phyloP scores from a whole-genome alignment of 2,113 vertebrate species.

The Sardina pilchardus region DNA sequence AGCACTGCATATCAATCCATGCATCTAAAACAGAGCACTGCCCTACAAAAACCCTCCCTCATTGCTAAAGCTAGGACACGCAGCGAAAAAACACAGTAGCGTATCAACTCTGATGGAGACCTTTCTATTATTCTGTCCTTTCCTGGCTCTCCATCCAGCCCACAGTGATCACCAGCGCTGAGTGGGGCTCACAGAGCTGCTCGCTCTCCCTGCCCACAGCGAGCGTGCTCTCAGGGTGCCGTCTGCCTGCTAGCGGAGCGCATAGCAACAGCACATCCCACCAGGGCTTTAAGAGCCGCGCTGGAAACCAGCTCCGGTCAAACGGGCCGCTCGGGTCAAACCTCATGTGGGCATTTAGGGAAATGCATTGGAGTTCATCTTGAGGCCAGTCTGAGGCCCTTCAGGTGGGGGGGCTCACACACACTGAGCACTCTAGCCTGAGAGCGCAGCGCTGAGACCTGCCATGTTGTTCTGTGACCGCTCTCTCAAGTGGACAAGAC shows the following conservation, averaged over 20 bases:
- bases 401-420: not conserved
- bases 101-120: not conserved
- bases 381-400: not conserved
- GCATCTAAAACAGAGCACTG: not conserved
- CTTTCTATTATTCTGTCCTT: not conserved
- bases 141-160: not conserved
- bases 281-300: not conserved
- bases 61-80: not conserved
- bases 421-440: not conserved
- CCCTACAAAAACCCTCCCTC: not conserved
- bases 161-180: not conserved
- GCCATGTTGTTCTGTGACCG: not conserved
- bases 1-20: constrained; percentile 11
- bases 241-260: not conserved
- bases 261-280: constrained; percentile 13
- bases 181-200: constrained; percentile 5
- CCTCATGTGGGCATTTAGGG: constrained; percentile 2
- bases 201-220: constrained; percentile 12
- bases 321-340: not conserved
- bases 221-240: not conserved
- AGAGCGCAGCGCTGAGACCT: not conserved
- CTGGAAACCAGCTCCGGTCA: not conserved
- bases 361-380: not conserved
- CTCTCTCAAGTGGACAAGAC: not conserved
- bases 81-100: not conserved